Evolutionary conservation across 2,888 invertebrate genomes (phyloP), one percentile per base, ranked within the genome.

Genomic region (Rhaphigaster nebulosa): DNA sequence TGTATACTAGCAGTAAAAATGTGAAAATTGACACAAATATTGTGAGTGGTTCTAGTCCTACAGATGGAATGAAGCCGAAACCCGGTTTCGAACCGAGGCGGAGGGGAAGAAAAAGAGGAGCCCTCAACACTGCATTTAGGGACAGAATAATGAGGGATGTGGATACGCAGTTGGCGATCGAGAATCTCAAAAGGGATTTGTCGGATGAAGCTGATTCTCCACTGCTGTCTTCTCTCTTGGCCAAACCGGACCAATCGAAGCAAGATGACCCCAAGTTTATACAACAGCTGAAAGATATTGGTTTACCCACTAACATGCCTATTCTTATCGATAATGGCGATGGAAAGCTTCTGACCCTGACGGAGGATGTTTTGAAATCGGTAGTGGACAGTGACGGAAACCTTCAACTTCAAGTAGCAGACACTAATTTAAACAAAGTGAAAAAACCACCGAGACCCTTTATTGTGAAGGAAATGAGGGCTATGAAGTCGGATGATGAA

Each of bases 311-410:
- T 1, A 94, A 94, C 92, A 94, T 94, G 50, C 94, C 96, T 41
- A 95, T 96, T 92, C 95, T 96, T 92, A 95, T 95, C 92, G 95
- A 96, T 93, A 95, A 95, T 2, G 95, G 95, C 45, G 95, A 96
- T 92, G 96, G 96, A 0, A 95, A 95, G 54, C 95, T 95, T 92
- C 95, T 96, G 1, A 95, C 95, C 91, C 95, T 96, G 1, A 95
- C 95, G 91, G 96, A 96, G 93, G 96, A 96, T 92, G 95, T 96
- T 52, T 94, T 96, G 54, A 93, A 91, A 88, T 90, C 90, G 13
- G 92, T 90, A 45, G 91, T 52, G 91, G 92, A 88, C 92, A 92
- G 90, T 93, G 84, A 91, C 88, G 91, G 91, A 50, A 91, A 91
- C 80, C 87, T 90, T 56, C 91, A 91, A 76, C 80, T 90, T 13